phyloP scores from a whole-genome alignment of 1,140 invertebrate species.

The Drosophila bocki region DNA sequence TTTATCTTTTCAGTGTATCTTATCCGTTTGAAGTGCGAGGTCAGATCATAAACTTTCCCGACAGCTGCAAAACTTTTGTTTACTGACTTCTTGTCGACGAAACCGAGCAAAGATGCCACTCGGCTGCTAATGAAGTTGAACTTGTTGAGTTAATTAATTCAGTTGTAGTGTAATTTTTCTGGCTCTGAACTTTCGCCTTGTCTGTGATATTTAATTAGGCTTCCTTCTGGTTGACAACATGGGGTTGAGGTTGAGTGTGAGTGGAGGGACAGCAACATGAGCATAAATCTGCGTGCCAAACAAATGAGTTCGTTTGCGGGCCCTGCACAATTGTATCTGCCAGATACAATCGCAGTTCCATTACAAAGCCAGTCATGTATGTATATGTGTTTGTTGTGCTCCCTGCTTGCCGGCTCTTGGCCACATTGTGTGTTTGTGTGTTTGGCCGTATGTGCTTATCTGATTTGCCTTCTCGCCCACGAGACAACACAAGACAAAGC shows the following conservation, averaged over 20 bases:
- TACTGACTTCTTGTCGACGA: slow-evolving; percentile 33
- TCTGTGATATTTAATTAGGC: slow-evolving; percentile 67
- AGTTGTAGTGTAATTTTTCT: slow-evolving; percentile 60
- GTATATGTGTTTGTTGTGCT: slow-evolving; percentile 11
- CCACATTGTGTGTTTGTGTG: slow-evolving; percentile 59
- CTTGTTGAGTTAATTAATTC: slow-evolving; percentile 73
- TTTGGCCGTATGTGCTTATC: slow-evolving; percentile 64
- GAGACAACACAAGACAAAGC: slow-evolving; percentile 21
- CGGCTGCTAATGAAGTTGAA: slow-evolving; percentile 62
- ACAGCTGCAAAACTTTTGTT: slow-evolving; percentile 44
- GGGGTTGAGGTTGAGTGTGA: background rate
- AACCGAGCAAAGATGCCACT: slow-evolving; percentile 21
- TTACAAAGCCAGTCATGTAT: slow-evolving; percentile 60
- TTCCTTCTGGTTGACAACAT: slow-evolving; percentile 51
- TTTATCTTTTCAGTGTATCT: background rate
- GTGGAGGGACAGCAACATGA: slow-evolving; percentile 31
- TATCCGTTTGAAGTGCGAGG: slow-evolving; percentile 8
- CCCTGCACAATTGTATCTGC: slow-evolving; percentile 68
- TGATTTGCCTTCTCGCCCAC: slow-evolving; percentile 72
- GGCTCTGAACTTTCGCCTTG: slow-evolving; percentile 19
- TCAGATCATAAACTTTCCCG: slow-evolving; percentile 46
- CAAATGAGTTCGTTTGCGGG: slow-evolving; percentile 54
- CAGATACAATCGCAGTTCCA: slow-evolving; percentile 78
- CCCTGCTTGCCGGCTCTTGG: slow-evolving; percentile 25
- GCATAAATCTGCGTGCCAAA: slow-evolving; percentile 70